A percentile compares a stretch with the other conserved stretches of the same genome.
These are phyloP conservation scores for Pachyuromys duprasi DNA, from an alignment of 2,797 vertebrate genomes.

Conservation along the genomic window DNA sequence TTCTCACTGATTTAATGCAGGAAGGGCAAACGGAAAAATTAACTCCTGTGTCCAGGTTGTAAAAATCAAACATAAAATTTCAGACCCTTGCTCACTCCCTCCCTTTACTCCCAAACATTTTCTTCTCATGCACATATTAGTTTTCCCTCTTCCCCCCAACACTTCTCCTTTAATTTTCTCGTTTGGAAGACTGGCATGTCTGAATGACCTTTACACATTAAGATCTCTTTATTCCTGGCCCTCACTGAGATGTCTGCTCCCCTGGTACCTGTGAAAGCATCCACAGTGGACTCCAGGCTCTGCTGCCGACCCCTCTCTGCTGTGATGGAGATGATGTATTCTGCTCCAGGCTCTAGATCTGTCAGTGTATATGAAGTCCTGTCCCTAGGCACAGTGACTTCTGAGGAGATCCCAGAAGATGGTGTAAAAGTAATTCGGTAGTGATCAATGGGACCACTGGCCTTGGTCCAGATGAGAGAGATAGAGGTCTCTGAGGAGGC, in stretches of 20 bases:
- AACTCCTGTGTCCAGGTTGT: not conserved
- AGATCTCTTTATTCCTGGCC: not conserved
- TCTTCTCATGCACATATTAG: not conserved
- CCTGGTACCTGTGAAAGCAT: constrained; percentile 96
- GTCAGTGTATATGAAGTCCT: constrained; percentile 91
- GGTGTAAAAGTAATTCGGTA: constrained; percentile 96
- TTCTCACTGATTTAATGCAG: not conserved
- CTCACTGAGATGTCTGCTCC: not conserved
- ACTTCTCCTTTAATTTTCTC: not conserved
- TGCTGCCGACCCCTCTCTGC: constrained; percentile 96
- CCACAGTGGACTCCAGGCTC: constrained; percentile 94
- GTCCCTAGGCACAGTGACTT: constrained; percentile 93
- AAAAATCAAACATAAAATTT: not conserved
- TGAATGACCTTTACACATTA: not conserved
- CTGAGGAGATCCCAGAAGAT: constrained; percentile 92
- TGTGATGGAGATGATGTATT: constrained; percentile 96
- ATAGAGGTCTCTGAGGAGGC: constrained; percentile 97
- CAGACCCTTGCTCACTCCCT: not conserved
- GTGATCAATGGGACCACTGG: constrained; percentile 96
- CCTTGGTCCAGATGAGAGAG: constrained; percentile 94
- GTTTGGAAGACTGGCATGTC: not conserved
- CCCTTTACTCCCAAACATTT: not conserved
- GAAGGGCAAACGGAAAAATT: not conserved
- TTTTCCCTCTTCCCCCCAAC: not conserved
- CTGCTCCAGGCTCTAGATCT: constrained; percentile 95